phyloP scores from a whole-genome alignment of 2,797 vertebrate species.

The Gymnodraco acuticeps region DNA sequence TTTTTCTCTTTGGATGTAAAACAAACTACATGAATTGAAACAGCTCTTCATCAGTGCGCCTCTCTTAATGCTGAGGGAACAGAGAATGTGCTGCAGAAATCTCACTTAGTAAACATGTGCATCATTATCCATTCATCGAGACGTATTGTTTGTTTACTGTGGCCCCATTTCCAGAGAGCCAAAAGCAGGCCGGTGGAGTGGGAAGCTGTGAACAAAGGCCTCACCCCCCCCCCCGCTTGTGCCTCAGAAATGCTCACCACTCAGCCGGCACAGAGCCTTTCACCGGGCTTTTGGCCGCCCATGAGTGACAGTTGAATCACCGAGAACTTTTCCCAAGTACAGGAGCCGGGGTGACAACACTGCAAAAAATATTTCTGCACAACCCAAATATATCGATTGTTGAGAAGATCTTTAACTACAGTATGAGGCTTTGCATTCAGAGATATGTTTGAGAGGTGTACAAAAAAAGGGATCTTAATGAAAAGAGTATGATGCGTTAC shows the following conservation, averaged over 20 bases:
- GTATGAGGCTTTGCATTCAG: too few relatives aligned
- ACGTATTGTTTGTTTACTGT: conserved; percentile 94
- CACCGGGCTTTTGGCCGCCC: conserved; percentile 86
- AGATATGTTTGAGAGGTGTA: neutral
- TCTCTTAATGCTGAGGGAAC: conserved; percentile 71
- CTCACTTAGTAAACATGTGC: conserved; percentile 88
- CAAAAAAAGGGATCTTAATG: neutral
- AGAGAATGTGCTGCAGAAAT: conserved; percentile 79
- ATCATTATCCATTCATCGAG: conserved; percentile 88
- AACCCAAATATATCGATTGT: conserved; percentile 13
- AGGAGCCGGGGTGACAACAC: conserved; percentile 73
- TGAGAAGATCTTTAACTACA: neutral
- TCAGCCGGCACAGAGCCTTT: conserved; percentile 87
- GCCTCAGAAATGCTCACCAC: conserved; percentile 89
- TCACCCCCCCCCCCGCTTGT: conserved; percentile 85
- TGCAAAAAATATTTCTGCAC: conserved; percentile 54
- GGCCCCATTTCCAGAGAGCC: conserved; percentile 89
- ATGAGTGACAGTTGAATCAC: conserved; percentile 97
- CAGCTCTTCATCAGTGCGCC: conserved; percentile 71
- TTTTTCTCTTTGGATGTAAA: conserved; percentile 25
- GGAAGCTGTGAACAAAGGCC: conserved; percentile 90
- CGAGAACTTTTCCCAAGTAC: conserved; percentile 87
- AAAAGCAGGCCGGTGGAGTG: conserved; percentile 87
- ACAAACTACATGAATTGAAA: conserved; percentile 66
- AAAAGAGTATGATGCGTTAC: neutral